Evolutionary conservation across 2,113 vertebrate genomes (phyloP), one percentile per base, ranked within the genome.

Genomic region (Zosterops pallidus): DNA sequence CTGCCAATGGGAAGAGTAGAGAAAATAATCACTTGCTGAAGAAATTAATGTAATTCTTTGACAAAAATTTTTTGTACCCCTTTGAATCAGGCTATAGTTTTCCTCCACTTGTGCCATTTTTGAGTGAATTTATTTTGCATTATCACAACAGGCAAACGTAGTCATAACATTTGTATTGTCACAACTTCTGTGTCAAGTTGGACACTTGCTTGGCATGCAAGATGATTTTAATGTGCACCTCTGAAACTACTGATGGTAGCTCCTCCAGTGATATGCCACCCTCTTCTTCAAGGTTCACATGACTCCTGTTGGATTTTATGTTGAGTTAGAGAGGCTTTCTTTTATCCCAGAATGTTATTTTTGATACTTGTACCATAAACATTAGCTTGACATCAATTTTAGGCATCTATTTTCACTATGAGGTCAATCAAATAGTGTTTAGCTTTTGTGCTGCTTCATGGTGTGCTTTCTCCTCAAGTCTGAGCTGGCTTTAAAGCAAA

Each of bases 171-270:
- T 69, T 77, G 11, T 7, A 1, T 67, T 64, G 55, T 9, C 72
- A 63, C 1, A 1, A 46, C 4, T 3, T 69, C 21, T 4, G 0
- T 22, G 26, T 11, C 2, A 3, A 14, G 5, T 31, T 64, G 46
- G n/a, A 56, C 25, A 21, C 8, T 87, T 87, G 19, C 18, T 68
- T 81, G 29, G 33, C 3, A 2, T 35, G 31, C 28, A 67, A 53
- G 49, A 26, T 15, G 4, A 67, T 82, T 53, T 24, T 46, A 72
- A 3, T 0, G 1, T 24, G 55, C 77, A 49, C 6, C 12, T 26
- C 12, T 35, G 25, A 62, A 72, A 41, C 31, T 31, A 16, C 11
- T 4, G 0, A 21, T 44, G 4, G 17, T 65, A 42, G 21, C 9
- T 37, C 5, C 31, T 84, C 3, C 37, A 24, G 8, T 14, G 9